Evolutionary conservation across 1,140 invertebrate genomes (phyloP).

Genomic region (Macrotrachela quadricornifera): DNA sequence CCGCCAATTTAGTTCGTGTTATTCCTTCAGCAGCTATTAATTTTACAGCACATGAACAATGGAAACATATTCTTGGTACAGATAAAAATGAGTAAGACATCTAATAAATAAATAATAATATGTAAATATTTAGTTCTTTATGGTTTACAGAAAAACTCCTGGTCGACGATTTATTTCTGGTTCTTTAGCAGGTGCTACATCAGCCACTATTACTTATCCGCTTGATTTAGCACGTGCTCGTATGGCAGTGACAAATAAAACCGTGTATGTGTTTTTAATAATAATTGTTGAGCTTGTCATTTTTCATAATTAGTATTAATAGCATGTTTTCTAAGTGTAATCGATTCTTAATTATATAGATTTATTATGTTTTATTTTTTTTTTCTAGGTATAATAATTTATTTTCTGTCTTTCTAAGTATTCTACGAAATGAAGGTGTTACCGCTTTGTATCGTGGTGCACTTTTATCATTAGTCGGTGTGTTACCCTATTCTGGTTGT

Average conservation of each 20-base stretch:
- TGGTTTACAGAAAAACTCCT: not conserved
- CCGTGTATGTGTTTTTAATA: slow-evolving; percentile 53
- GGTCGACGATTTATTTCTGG: slow-evolving; percentile 52
- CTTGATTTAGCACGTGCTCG: slow-evolving; percentile 83
- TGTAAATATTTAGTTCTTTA: not conserved
- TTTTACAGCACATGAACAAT: slow-evolving; percentile 88
- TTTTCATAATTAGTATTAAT: too few relatives aligned
- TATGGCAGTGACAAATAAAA: slow-evolving; percentile 75
- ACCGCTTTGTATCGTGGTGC: slow-evolving; percentile 62
- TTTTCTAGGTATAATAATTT: slow-evolving; percentile 30
- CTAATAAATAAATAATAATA: not conserved
- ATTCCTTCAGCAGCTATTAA: slow-evolving; percentile 90
- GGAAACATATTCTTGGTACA: slow-evolving; percentile 55
- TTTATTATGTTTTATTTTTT: not conserved
- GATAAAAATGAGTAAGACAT: slow-evolving; percentile 39
- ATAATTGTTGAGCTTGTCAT: too few relatives aligned
- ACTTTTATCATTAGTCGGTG: slow-evolving; percentile 66
- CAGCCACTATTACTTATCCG: slow-evolving; percentile 77
- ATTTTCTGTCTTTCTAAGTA: slow-evolving; percentile 53
- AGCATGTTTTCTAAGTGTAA: not conserved
- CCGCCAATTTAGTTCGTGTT: slow-evolving; percentile 85
- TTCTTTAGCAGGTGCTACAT: slow-evolving; percentile 66
- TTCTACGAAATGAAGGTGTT: slow-evolving; percentile 52
- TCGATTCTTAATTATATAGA: not conserved
- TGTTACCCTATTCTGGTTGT: slow-evolving; percentile 84